These are phyloP conservation scores for Sisyra nigra DNA, from an alignment of 2,888 invertebrate species.

Conservation along the genomic window DNA sequence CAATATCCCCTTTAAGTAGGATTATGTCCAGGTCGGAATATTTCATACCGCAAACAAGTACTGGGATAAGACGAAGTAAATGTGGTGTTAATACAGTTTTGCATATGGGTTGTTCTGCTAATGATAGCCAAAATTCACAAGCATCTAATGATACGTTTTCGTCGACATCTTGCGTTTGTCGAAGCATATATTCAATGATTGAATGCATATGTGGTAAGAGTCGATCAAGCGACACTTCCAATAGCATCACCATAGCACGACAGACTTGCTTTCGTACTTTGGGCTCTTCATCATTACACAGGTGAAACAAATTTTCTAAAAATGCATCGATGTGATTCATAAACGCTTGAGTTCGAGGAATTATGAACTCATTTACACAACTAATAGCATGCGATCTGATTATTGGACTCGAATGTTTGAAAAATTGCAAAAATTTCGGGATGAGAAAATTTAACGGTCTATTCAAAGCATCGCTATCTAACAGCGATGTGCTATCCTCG, in stretches of 20 bases:
- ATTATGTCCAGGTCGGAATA: conserved; percentile 95
- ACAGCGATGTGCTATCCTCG: conserved; percentile 84
- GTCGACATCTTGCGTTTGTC: conserved; percentile 82
- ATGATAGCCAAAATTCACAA: conserved; percentile 96
- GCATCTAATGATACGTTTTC: conserved; percentile 92
- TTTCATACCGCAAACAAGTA: conserved; percentile 91
- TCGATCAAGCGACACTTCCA: conserved; percentile 88
- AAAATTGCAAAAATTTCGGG: conserved; percentile 88
- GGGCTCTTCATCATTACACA: conserved; percentile 85
- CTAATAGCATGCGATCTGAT: conserved; percentile 89
- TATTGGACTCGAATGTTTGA: conserved; percentile 76
- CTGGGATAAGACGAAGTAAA: conserved; percentile 71
- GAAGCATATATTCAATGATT: conserved; percentile 94
- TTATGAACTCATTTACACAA: conserved; percentile 91
- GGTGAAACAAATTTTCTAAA: conserved; percentile 76
- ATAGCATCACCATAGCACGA: conserved; percentile 84
- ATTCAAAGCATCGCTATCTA: conserved; percentile 71
- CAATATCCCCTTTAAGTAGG: conserved; percentile 80
- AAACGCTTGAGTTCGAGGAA: conserved; percentile 73
- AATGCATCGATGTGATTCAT: conserved; percentile 88
- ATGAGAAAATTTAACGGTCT: conserved; percentile 80
- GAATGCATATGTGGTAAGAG: conserved; percentile 90
- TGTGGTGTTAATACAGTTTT: conserved; percentile 78
- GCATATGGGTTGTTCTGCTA: conserved; percentile 88
- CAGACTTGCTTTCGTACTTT: conserved; percentile 97